Evolutionary conservation across 2,113 vertebrate genomes (phyloP).

Genomic region (Prionailurus viverrinus): DNA sequence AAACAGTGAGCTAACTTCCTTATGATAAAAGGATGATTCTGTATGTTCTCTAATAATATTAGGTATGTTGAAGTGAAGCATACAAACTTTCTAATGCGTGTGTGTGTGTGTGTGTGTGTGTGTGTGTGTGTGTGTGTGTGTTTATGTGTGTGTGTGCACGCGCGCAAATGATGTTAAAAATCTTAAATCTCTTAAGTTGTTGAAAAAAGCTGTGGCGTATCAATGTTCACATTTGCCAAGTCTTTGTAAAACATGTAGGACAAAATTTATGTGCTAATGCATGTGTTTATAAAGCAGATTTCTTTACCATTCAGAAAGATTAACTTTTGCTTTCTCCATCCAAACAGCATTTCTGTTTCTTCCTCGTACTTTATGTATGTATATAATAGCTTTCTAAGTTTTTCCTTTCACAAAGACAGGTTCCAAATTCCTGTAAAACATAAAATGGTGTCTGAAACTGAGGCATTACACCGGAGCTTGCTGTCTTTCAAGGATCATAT

Average conservation of each 20-base stretch:
- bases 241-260: constrained; percentile 64
- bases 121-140: not conserved
- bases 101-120: not conserved
- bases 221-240: constrained; percentile 84
- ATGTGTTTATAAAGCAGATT: constrained; percentile 69
- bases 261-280: constrained; percentile 68
- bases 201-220: constrained; percentile 69
- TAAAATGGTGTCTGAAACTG: constrained; percentile 43
- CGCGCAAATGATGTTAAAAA: not conserved
- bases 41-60: constrained; percentile 75
- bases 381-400: constrained; percentile 54
- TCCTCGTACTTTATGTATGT: constrained; percentile 65
- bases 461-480: not conserved
- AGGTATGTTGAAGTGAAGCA: constrained; percentile 68
- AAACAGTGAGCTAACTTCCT: constrained; percentile 72
- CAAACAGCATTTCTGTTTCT: not conserved
- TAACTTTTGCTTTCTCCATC: constrained; percentile 36
- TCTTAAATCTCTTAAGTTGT: constrained; percentile 22
- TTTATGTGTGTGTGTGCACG: not conserved
- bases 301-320: constrained; percentile 65
- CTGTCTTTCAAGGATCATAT: constrained; percentile 65
- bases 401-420: constrained; percentile 80
- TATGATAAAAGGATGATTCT: constrained; percentile 62
- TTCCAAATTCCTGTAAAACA: constrained; percentile 72
- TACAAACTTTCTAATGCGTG: constrained; percentile 42